phyloP scores from a whole-genome alignment of 2,888 invertebrate genomes.

The Ecliptopera silaceata region DNA sequence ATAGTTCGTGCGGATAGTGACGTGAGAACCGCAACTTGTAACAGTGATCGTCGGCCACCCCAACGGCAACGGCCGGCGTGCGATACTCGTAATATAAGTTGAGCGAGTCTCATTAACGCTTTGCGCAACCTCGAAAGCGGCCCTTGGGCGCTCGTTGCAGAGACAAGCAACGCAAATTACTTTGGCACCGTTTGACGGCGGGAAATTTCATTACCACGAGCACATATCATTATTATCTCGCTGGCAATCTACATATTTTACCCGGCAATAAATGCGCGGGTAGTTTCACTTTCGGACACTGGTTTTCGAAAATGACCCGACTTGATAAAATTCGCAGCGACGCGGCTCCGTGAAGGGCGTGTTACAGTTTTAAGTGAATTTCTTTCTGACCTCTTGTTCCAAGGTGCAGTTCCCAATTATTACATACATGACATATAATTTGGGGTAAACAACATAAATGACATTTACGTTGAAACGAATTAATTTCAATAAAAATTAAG shows the following conservation, averaged over 20 bases:
- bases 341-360: conserved; percentile 73
- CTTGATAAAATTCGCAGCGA: conserved; percentile 70
- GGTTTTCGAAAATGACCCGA: conserved; percentile 81
- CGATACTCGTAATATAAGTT: conserved; percentile 70
- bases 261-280: conserved; percentile 80
- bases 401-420: conserved; percentile 77
- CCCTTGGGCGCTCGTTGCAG: conserved; percentile 78
- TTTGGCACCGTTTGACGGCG: conserved; percentile 83
- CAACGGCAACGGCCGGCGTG: conserved; percentile 46
- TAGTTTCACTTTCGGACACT: conserved; percentile 82
- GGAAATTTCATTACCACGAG: conserved; percentile 83
- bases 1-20: conserved; percentile 38
- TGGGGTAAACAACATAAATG: conserved; percentile 72
- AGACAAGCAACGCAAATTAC: conserved; percentile 82
- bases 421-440: conserved; percentile 68
- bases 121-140: conserved; percentile 82
- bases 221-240: conserved; percentile 83
- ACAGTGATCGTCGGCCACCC: conserved; percentile 40
- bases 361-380: conserved; percentile 82
- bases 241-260: conserved; percentile 82
- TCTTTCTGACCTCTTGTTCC: conserved; percentile 81
- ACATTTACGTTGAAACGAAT: conserved; percentile 59
- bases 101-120: conserved; percentile 75
- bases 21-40: conserved; percentile 31
- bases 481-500: conserved; percentile 35